Base-by-base conservation (phyloP, 2,888 invertebrate species). In the Drosophila hamatofila region DNA sequence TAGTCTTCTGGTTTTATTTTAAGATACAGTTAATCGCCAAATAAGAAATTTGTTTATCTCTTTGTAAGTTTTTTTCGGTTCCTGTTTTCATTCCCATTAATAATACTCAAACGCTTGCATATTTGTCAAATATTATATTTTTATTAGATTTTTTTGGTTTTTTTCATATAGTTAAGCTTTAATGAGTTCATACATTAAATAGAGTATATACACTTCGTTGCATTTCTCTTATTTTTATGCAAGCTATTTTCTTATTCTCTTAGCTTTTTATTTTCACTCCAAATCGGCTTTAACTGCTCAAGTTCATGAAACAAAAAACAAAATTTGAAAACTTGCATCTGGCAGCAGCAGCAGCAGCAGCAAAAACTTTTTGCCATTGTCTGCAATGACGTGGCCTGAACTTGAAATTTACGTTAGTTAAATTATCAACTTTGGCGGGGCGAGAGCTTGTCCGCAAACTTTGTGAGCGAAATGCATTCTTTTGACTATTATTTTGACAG, bases 321-420 rank as follows among this genome's bases (percentile, higher is more conserved):
- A 57, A 76, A 77, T 75, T 75, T 80, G 66, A 83, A 80, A 86
- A 84, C 73, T 86, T 83, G 65, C 74, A 59, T 64, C 66, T 77
- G 64, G 57, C 69, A 61, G 59, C 30, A 30, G 30, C 30, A 11
- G 9, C 30, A 30, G 30, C 59, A 51, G 44, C 48, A 30, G 41
- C 18, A 48, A 60, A 73, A 81, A 84, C 62, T 85, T 82, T 71
- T 82, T 69, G 25, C 42, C 69, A 60, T 73, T 72, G 72, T 64
- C 35, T 25, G 64, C 64, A 46, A 60, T 63, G 74, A 65, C 61
- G 74, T 64, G 51, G 79, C 59, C 72, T 83, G 84, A 81, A 84
- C 81, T 82, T 82, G 84, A 82, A 81, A 72, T 77, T 74, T 63
- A 67, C 64, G 79, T 84, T 81, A 84, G 70, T 81, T 69, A 76